Conservation (phyloP, 2,797 vertebrate genomes). For the Rhinella marina region DNA sequence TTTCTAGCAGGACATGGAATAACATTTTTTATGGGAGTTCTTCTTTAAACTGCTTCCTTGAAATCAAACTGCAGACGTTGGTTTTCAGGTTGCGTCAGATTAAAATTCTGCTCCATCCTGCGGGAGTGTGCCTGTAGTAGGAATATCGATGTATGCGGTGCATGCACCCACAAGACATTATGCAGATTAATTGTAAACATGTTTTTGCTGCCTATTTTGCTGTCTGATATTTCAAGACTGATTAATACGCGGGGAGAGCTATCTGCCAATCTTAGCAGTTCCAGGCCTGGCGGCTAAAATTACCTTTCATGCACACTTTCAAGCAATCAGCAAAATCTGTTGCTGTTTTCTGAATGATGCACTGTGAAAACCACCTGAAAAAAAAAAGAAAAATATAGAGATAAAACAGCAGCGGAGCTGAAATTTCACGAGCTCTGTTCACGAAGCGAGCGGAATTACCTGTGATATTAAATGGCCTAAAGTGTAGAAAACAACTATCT, state of each 20-base stretch:
- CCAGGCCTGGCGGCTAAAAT: constrained; percentile 24
- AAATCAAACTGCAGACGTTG: too few relatives aligned
- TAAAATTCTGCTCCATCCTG: neutral
- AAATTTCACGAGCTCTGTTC: constrained; percentile 7
- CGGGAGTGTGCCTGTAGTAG: neutral
- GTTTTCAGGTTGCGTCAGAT: neutral
- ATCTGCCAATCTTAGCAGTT: neutral
- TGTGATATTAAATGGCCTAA: constrained; percentile 11
- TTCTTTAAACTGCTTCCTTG: too few relatives aligned
- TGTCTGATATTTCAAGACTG: constrained; percentile 27
- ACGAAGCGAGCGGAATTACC: neutral
- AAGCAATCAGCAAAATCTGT: constrained; percentile 68
- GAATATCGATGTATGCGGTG: neutral
- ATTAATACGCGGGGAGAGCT: constrained; percentile 6
- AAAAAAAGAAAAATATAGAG: constrained; percentile 28
- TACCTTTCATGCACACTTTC: constrained; percentile 73
- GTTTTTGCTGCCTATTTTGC: constrained; percentile 25
- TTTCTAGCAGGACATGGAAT: too few relatives aligned
- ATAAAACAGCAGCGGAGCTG: neutral
- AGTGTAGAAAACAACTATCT: neutral
- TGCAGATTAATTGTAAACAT: constrained; percentile 47
- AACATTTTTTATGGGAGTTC: too few relatives aligned
- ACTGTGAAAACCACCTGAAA: constrained; percentile 73
- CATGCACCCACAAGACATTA: constrained; percentile 14
- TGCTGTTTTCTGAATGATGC: constrained; percentile 66